Conservation (phyloP, 2,888 invertebrate species). For the Meteorus cinctellus region DNA sequence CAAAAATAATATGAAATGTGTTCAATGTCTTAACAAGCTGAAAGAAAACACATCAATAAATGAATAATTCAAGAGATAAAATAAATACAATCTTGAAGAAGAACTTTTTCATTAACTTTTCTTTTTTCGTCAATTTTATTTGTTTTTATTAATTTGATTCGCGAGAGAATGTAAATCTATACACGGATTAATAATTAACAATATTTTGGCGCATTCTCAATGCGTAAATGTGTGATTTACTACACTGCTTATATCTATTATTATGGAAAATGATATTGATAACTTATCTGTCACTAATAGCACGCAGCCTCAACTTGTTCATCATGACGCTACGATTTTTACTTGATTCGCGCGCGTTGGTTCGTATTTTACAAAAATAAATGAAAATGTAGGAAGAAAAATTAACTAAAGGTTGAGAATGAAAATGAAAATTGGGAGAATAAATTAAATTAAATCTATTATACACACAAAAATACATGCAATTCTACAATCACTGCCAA, state of each 20-base stretch:
- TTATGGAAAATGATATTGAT: conserved; percentile 35
- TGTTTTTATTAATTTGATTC: too few relatives aligned
- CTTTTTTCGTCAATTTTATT: background rate
- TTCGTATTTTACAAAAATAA: conserved; percentile 35
- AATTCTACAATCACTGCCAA: conserved; percentile 72
- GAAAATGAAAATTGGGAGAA: conserved; percentile 34
- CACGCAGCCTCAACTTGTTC: conserved; percentile 38
- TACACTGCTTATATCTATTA: conserved; percentile 25
- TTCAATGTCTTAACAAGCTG: background rate
- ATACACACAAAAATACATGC: conserved; percentile 55
- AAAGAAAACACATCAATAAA: background rate
- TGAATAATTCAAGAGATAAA: background rate
- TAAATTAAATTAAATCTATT: conserved; percentile 42
- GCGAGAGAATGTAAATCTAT: background rate
- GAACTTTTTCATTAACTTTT: background rate
- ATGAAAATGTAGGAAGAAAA: too few relatives aligned
- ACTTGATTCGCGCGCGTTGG: conserved; percentile 1
- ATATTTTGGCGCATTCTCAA: background rate
- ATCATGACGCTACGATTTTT: background rate
- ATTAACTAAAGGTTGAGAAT: background rate
- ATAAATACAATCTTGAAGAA: background rate
- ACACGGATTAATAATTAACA: background rate
- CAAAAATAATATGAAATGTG: background rate
- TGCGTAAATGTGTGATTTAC: background rate
- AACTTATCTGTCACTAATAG: conserved; percentile 17